phyloP scores from a whole-genome alignment of 2,113 vertebrate genomes.

The Phainopepla nitens region DNA sequence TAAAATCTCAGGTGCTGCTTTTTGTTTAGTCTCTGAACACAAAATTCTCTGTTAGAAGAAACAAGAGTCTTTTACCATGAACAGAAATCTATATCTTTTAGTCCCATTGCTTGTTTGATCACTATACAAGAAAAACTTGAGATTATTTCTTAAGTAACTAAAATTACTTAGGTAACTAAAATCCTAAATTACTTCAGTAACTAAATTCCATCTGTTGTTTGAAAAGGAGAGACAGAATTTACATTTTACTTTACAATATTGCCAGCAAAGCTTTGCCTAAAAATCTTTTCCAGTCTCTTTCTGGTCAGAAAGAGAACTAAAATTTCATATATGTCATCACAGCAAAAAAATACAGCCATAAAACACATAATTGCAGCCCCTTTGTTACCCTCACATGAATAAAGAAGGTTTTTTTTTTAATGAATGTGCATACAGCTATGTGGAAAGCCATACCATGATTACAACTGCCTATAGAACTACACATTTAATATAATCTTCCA shows the following conservation, averaged over 20 bases:
- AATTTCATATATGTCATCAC: not conserved
- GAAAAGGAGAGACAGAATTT: not conserved
- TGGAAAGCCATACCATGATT: not conserved
- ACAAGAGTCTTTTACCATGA: not conserved
- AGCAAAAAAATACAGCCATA: not conserved
- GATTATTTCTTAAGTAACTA: constrained; percentile 2
- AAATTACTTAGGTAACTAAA: not conserved
- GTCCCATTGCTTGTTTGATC: not conserved
- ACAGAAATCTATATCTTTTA: not conserved
- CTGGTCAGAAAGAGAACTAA: not conserved
- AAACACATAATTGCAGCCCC: not conserved
- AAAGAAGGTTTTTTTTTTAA: not conserved
- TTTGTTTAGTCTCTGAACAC: not conserved
- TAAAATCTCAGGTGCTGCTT: not conserved
- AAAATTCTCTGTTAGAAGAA: not conserved
- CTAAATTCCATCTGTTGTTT: not conserved
- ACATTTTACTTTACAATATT: not conserved
- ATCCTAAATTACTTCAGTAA: not conserved
- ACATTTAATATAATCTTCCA: not conserved
- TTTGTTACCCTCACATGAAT: not conserved
- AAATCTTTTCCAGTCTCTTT: not conserved
- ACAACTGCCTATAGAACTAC: not conserved
- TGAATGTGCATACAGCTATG: not conserved
- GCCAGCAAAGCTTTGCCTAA: not conserved
- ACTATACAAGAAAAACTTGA: not conserved